Evolutionary conservation across 2,797 vertebrate genomes (phyloP).

Genomic region (Lepilemur septentrionalis): DNA sequence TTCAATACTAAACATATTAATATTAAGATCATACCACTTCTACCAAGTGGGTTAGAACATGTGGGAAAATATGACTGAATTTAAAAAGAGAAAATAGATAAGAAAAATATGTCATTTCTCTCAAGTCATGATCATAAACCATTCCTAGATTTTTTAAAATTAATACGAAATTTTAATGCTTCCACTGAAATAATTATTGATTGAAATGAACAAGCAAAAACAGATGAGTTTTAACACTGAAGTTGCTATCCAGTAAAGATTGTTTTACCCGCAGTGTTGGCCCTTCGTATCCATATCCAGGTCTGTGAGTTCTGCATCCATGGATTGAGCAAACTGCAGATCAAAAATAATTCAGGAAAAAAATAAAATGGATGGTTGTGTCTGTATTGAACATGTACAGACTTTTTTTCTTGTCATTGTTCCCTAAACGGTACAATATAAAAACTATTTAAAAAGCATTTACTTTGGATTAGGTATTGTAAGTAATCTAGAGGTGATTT

Average conservation of each 20-base stretch:
- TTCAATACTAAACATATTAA: neutral
- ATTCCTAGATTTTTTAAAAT: neutral
- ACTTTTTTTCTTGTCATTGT: neutral
- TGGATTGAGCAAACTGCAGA: neutral
- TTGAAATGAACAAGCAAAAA: neutral
- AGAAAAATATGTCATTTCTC: neutral
- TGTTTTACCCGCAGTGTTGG: neutral
- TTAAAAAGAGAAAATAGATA: neutral
- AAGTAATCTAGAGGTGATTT: neutral
- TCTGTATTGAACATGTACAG: neutral
- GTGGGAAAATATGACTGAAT: neutral
- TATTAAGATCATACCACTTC: neutral
- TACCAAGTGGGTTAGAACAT: neutral
- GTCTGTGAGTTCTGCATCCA: neutral
- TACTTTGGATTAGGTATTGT: neutral
- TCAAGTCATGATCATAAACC: neutral
- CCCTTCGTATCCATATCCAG: neutral
- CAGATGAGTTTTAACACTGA: neutral
- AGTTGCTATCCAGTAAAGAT: neutral
- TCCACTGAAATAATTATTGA: neutral
- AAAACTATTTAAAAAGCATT: neutral
- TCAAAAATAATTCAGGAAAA: neutral
- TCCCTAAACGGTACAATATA: neutral
- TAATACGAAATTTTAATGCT: neutral
- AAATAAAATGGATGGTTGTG: neutral